Percentiles rank a stretch among this genome's conserved stretches.
Evolutionary conservation across 2,888 invertebrate species (phyloP).

Genomic region (Oegoconia quadripuncta): DNA sequence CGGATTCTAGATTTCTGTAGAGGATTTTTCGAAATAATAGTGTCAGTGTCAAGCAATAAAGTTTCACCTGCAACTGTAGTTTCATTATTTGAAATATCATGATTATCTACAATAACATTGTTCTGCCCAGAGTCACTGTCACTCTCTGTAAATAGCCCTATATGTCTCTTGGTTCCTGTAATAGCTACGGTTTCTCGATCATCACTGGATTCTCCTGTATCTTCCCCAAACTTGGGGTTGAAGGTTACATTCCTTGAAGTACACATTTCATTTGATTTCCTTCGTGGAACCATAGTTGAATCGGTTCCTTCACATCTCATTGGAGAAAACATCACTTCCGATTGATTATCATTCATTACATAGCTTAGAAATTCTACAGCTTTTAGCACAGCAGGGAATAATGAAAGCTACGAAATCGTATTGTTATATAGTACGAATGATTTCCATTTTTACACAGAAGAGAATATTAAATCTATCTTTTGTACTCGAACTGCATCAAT

Average conservation of each 20-base stretch:
- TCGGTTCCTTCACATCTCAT: too few relatives aligned
- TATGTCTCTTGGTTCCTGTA: conserved; percentile 32
- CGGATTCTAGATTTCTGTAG: conserved; percentile 25
- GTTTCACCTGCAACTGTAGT: conserved; percentile 2
- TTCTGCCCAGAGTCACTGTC: conserved; percentile 37
- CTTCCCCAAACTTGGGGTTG: background rate
- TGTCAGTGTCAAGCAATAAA: background rate
- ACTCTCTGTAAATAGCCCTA: conserved; percentile 45
- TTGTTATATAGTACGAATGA: background rate
- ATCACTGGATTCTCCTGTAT: conserved; percentile 21
- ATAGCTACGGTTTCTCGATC: conserved; percentile 28
- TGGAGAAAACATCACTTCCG: too few relatives aligned
- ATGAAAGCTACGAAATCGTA: too few relatives aligned
- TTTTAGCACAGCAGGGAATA: too few relatives aligned
- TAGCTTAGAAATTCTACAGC: too few relatives aligned
- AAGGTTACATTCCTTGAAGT: background rate
- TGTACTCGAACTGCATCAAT: too few relatives aligned
- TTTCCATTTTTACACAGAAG: background rate
- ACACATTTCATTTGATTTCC: background rate
- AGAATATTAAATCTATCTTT: too few relatives aligned
- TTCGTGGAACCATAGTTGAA: background rate
- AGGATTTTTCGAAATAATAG: conserved; percentile 15
- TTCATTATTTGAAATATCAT: conserved; percentile 6
- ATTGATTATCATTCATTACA: too few relatives aligned
- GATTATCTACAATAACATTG: too few relatives aligned